phyloP scores from a whole-genome alignment of 2,888 invertebrate species.

The Myathropa florea region DNA sequence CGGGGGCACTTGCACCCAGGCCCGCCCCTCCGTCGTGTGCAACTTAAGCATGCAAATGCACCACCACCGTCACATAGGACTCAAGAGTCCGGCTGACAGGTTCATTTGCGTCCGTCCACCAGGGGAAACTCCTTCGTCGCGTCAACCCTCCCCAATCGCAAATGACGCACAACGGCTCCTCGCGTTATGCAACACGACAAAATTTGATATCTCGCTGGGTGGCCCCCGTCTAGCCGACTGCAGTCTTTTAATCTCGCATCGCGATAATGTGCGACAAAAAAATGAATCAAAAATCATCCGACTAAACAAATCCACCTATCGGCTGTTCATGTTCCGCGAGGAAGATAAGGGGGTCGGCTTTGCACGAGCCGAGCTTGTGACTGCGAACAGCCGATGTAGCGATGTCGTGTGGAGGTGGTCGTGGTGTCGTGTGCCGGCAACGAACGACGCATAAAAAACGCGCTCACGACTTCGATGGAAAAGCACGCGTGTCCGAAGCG shows the following conservation, averaged over 20 bases:
- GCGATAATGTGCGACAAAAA: conserved; percentile 6
- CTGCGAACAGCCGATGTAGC: conserved; percentile 10
- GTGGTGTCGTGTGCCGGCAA: neutral
- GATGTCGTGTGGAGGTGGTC: too few species aligned
- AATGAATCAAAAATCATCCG: conserved; percentile 21
- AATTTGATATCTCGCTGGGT: neutral
- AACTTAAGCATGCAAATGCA: neutral
- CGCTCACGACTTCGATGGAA: neutral
- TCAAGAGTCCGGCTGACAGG: neutral
- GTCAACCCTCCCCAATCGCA: neutral
- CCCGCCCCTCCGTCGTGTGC: neutral
- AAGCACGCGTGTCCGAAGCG: neutral
- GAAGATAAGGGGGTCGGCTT: conserved; percentile 32
- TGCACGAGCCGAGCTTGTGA: conserved; percentile 12
- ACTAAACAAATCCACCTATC: conserved; percentile 1
- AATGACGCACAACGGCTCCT: neutral
- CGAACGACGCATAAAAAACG: neutral
- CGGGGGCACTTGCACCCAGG: conserved; percentile 4
- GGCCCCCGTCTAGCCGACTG: neutral
- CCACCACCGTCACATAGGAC: neutral
- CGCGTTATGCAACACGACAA: neutral
- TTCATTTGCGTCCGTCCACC: neutral
- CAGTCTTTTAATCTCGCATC: neutral
- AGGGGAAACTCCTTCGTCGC: neutral
- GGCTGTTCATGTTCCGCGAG: neutral